Evolutionary conservation across 2,888 invertebrate species (phyloP), one percentile per base, ranked within the genome.

Genomic region (Erebia aethiops): DNA sequence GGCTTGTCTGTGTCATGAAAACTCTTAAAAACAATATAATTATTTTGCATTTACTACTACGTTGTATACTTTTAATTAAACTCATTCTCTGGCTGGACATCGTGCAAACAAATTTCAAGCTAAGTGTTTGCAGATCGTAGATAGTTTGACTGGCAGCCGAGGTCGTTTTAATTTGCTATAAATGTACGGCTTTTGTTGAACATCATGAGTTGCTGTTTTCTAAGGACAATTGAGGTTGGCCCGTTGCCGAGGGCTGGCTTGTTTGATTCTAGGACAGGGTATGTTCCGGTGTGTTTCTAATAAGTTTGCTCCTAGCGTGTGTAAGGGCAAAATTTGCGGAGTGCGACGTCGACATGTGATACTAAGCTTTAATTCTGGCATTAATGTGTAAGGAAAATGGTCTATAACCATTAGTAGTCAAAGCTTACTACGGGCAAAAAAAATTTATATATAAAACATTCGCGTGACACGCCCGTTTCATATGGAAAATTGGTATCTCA

Each of bases 91-190:
- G 18, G 16, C n/a, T 52, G 41, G 51, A 68, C 61, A 52, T 13
- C 21, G 26, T 54, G 41, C 54, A 68, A 68, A 52, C 14, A 52
- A 60, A 58, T 66, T 62, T 66, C n/a, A 49, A 10, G 41, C 21
- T 65, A 54, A 66, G 61, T 62, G 65, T 56, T 67, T 46, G 65
- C 60, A 14, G 54, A 65, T 70, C 60, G 54, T 51, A 67, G 51
- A 57, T 69, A 62, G 69, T 65, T 60, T 64, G 65, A 73, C 52
- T 68, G 70, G 67, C 70, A 62, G 56, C 16, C 61, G 49, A 70
- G 70, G 68, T 70, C 61, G 56, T 21, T 49, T 64, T 64, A 57
- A 72, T 60, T 65, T 72, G 35, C 56, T 57, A 16, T 35, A 67
- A 63, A 64, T 51, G 21, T 13, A 57, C 10, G 16, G 49, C 14